Conservation (phyloP, 2,113 vertebrate species). For the Cacatua alba region DNA sequence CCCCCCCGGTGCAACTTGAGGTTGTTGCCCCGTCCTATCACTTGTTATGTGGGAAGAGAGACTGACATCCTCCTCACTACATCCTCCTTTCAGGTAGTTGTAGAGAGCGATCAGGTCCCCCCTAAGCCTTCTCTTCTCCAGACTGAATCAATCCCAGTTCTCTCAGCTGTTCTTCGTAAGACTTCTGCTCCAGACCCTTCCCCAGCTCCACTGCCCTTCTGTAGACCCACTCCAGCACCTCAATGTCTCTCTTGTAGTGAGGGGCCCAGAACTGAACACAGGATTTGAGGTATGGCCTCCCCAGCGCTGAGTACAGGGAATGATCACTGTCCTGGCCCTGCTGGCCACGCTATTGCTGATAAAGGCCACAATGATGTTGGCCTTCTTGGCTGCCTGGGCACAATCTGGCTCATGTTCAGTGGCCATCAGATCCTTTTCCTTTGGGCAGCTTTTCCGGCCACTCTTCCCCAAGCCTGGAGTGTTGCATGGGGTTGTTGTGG, state of each 20-base stretch:
- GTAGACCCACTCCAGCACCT: fast-evolving
- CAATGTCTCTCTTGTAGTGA: background rate
- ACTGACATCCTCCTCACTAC: background rate
- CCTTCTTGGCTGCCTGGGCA: background rate
- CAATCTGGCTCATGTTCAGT: background rate
- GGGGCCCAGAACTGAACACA: background rate
- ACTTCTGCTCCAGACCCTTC: no score
- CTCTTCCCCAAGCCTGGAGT: background rate
- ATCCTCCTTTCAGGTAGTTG: background rate
- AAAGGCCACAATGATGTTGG: background rate
- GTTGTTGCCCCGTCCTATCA: background rate
- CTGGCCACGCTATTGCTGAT: background rate
- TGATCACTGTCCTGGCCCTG: background rate
- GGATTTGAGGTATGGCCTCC: fast-evolving
- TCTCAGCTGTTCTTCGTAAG: no score
- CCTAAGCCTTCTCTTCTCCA: no score
- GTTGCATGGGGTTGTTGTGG: fast-evolving
- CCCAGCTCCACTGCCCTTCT: no score
- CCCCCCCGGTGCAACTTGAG: background rate
- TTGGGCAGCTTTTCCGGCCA: fast-evolving
- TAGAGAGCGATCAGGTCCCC: background rate
- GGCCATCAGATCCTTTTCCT: fast-evolving
- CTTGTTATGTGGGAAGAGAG: background rate
- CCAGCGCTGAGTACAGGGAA: fast-evolving
- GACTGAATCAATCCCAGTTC: no score